phyloP scores from a whole-genome alignment of 2,888 invertebrate genomes.

The Suillia variegata region DNA sequence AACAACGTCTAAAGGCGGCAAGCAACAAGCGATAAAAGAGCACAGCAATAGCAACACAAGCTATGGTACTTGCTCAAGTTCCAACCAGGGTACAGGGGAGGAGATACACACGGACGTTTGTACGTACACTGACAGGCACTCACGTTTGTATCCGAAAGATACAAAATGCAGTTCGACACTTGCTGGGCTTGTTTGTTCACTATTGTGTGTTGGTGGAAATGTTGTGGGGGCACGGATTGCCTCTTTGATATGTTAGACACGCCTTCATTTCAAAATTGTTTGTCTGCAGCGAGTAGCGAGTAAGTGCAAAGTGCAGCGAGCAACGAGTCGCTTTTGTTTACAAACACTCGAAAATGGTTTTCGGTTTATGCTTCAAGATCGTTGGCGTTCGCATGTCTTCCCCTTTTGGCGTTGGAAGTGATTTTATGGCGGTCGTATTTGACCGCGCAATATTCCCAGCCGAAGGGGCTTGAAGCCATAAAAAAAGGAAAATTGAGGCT shows the following conservation, averaged over 20 bases:
- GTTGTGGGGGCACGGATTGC: too few relatives aligned
- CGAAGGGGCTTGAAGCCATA: background rate
- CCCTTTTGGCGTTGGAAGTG: slow-evolving; percentile 38
- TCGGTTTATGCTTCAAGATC: background rate
- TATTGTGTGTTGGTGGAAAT: too few relatives aligned
- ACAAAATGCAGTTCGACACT: too few relatives aligned
- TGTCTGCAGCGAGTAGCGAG: slow-evolving; percentile 1
- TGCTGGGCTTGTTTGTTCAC: too few relatives aligned
- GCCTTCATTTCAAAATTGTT: too few relatives aligned
- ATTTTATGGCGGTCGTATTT: slow-evolving; percentile 42
- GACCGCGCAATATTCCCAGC: background rate
- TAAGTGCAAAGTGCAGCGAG: background rate
- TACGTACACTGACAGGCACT: too few relatives aligned
- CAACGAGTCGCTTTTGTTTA: background rate
- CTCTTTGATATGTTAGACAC: too few relatives aligned
- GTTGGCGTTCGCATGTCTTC: slow-evolving; percentile 26
- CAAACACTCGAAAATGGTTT: background rate
- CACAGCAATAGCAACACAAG: background rate
- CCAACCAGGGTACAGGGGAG: slow-evolving; percentile 31
- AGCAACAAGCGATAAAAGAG: background rate
- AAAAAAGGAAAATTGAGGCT: background rate
- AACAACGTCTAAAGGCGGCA: background rate
- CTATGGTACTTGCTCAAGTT: slow-evolving; percentile 11
- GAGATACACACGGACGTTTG: background rate
- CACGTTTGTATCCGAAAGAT: too few relatives aligned